Evolutionary conservation across 2,888 invertebrate genomes (phyloP), one percentile per base, ranked within the genome.

Genomic region (Epinotia demarniana): DNA sequence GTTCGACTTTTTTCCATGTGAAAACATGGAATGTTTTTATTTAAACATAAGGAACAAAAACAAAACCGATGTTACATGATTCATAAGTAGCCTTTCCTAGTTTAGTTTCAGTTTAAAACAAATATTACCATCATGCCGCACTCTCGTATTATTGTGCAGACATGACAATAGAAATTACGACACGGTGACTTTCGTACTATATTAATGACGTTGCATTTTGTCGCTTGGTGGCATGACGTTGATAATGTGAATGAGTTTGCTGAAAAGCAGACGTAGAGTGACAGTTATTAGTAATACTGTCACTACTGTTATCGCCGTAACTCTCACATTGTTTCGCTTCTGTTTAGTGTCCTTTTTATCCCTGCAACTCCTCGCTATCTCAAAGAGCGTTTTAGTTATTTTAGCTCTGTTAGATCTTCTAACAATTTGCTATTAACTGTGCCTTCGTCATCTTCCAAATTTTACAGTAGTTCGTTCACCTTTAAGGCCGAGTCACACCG

Each of bases 191-290:
- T 60, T 19, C 23, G 23, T 4, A 60, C 12, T 23, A 60, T 55
- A 19, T 60, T 13, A 60, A 60, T 60, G 60, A 33, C 33, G 16
- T 33, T 33, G 60, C 60, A 33, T 27, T 60, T 23, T 33, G 33
- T 33, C 27, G 19, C 19, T 19, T 60, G 23, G 16, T 60, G 16
- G 23, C 60, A 33, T n/a, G 6, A 5, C 27, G 11, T 60, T 60
- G 33, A 33, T 60, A 33, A 60, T 60, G 60, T 8, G 23, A 60
- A 60, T 60, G 60, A 60, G 60, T 60, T 33, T 2, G 33, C 60
- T 33, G 33, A 60, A 60, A 55, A 55, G 8, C 18, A 55, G 18
- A 18, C 55, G 2, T 11, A 18, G 2, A 23, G 1, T 18, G 58
- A 58, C 58, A 18, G 58, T 11, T 23, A 23, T 58, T 19, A 13